Evolutionary conservation across 1,140 invertebrate species (phyloP).

Genomic region (Triops cancriformis): DNA sequence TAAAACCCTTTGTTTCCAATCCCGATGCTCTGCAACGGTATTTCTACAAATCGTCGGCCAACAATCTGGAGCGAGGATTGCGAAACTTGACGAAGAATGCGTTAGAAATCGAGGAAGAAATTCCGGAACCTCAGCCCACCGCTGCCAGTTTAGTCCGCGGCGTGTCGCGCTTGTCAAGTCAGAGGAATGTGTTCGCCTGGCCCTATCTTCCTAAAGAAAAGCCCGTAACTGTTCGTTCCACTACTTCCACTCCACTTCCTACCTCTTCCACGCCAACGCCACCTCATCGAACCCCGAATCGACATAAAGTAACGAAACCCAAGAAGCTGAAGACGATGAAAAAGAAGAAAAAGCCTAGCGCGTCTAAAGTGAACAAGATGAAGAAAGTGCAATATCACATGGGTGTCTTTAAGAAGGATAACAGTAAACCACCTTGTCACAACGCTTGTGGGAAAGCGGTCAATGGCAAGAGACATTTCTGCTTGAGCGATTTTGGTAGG

Average conservation of each 20-base stretch:
- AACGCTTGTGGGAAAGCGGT: conserved; percentile 28
- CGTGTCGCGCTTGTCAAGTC: conserved; percentile 7
- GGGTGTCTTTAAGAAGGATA: conserved; percentile 18
- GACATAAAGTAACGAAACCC: conserved; percentile 17
- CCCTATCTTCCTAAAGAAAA: not conserved
- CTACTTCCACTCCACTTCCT: not conserved
- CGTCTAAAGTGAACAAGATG: not conserved
- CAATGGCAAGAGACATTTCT: conserved; percentile 31
- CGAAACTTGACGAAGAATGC: conserved; percentile 1
- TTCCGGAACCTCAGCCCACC: conserved; percentile 24
- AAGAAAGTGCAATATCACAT: conserved; percentile 26
- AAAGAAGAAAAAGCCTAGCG: conserved; percentile 15
- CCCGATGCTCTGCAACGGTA: not conserved
- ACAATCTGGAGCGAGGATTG: not conserved
- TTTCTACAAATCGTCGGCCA: not conserved
- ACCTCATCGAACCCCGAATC: not conserved
- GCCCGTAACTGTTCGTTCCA: not conserved
- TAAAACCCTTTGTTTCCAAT: not conserved
- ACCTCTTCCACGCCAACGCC: not conserved
- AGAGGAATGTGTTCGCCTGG: not conserved
- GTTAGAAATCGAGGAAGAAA: not conserved
- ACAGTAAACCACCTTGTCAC: not conserved
- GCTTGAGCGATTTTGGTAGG: conserved; percentile 33
- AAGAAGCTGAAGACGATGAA: conserved; percentile 15
- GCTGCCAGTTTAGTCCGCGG: conserved; percentile 29